phyloP scores from a whole-genome alignment of 2,888 invertebrate genomes.

The Coenonympha glycerion region DNA sequence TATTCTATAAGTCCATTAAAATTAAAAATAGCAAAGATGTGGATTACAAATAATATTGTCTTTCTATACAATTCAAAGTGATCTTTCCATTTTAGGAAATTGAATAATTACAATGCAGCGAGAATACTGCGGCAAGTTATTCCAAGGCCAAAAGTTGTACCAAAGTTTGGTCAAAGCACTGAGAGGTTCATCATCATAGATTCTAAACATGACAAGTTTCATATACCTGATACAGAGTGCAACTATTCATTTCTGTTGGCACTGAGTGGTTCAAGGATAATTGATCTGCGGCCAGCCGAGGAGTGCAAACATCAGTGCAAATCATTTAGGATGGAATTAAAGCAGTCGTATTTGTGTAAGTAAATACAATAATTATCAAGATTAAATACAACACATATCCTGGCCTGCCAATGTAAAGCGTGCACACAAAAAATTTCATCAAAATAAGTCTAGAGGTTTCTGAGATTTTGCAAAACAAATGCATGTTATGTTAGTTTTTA shows the following conservation, averaged over 20 bases:
- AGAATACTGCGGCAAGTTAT: conserved; percentile 83
- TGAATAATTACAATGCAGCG: conserved; percentile 85
- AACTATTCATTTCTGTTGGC: conserved; percentile 85
- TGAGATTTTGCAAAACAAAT: no score
- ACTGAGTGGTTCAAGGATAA: conserved; percentile 82
- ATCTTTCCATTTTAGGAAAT: conserved; percentile 76
- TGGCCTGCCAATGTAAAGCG: no score
- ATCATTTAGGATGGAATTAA: conserved; percentile 81
- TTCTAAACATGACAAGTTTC: conserved; percentile 78
- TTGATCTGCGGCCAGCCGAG: conserved; percentile 84
- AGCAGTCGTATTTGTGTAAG: conserved; percentile 86
- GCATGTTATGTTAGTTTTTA: no score
- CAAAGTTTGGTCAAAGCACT: conserved; percentile 83
- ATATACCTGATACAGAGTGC: conserved; percentile 87
- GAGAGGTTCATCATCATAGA: conserved; percentile 88
- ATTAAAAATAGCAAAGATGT: no score
- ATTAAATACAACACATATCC: no score
- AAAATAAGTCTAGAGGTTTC: no score
- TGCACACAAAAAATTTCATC: no score
- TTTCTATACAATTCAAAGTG: no score
- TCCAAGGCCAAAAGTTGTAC: conserved; percentile 81
- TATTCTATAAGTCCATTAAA: no score
- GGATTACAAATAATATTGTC: no score
- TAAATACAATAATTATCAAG: no score
- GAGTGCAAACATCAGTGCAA: conserved; percentile 85